phyloP scores from a whole-genome alignment of 2,113 vertebrate species.

The Lucifuga dentata region DNA sequence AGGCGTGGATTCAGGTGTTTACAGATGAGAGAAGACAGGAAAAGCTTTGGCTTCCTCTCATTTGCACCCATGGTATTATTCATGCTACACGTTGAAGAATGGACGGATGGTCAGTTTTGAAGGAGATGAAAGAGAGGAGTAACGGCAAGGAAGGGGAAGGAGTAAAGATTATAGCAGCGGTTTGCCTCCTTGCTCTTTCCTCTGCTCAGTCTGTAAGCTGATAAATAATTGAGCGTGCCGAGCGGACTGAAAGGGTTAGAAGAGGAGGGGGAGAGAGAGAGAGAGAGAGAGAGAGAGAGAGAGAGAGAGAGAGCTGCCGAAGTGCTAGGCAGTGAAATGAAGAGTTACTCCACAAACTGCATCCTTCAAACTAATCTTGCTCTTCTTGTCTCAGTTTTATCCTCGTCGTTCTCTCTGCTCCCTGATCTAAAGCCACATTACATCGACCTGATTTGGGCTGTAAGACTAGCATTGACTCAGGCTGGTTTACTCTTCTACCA shows the following conservation, averaged over 20 bases:
- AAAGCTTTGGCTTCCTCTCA: slow-evolving; percentile 30
- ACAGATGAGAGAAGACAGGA: slow-evolving; percentile 5
- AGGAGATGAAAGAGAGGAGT: slow-evolving; percentile 18
- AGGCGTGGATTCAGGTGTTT: slow-evolving; percentile 19
- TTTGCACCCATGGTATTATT: slow-evolving; percentile 39
- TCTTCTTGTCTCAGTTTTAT: slow-evolving; percentile 36
- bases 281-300: not conserved
- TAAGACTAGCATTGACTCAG: no score
- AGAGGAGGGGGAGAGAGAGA: slow-evolving; percentile 18
- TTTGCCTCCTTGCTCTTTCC: slow-evolving; percentile 46
- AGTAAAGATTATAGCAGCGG: slow-evolving; percentile 35
- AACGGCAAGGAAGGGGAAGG: slow-evolving; percentile 44
- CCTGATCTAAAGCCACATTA: slow-evolving; percentile 17
- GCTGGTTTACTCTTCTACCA: not conserved
- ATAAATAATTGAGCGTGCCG: slow-evolving; percentile 77
- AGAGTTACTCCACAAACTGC: slow-evolving; percentile 49
- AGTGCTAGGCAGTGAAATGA: slow-evolving; percentile 60
- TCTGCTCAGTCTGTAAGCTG: slow-evolving; percentile 65
- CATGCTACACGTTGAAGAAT: slow-evolving; percentile 32
- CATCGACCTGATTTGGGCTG: not conserved
- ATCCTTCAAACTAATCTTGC: slow-evolving; percentile 46
- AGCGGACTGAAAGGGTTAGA: slow-evolving; percentile 69
- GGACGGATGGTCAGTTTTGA: slow-evolving; percentile 48
- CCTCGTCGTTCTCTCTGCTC: slow-evolving; percentile 9
- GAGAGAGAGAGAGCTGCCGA: slow-evolving; percentile 40